Base-by-base conservation (phyloP, 2,797 vertebrate genomes). In the Ambastaia sidthimunki region DNA sequence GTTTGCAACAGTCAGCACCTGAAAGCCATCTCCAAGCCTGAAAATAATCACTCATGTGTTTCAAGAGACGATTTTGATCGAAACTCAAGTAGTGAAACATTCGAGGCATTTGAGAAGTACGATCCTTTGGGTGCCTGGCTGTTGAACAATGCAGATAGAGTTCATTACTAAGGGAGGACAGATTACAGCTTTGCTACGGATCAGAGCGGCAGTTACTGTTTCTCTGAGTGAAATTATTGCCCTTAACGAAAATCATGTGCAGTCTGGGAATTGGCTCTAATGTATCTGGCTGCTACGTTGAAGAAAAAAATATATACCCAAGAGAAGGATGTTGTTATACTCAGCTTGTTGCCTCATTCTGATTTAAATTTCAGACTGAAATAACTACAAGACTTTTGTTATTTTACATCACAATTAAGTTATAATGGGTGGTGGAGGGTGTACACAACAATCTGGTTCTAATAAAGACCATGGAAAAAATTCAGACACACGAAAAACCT, bases 181-280 rank as follows among this genome's bases (percentile, higher is more conserved):
- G 69, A 57, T 72, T 80, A 72, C 70, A 54, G 55, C 60, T 71
- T 76, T 74, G 75, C 62, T 63, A 48, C 21, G 25, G 62, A 74
- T 85, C 85, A 83, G 37, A 44, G 44, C 16, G 19, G 54, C 82
- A 89, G 89, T 84, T 69, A 72, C 60, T 21, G 34, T 80, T 79
- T 74, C 28, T 9, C 73, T 60, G 77, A 84, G 76, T 83, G 63
- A 81, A 87, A 86, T 54, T 16, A 60, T 63, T 65, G 80, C 74
- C 84, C 82, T 85, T 65, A 87, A 86, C 63, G 72, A 82, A n/a
- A 71, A 86, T 86, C 80, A 85, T 84, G 80, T 84, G 85, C 34
- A 83, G 50, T 52, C 71, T 74, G 55, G 44, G 77, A 79, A 73
- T 48, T 81, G 47, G 70, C 63, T 74, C 81, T 75, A 71, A 74